Evolutionary conservation across 2,888 invertebrate species (phyloP).

Genomic region (Ophion slaviceki): DNA sequence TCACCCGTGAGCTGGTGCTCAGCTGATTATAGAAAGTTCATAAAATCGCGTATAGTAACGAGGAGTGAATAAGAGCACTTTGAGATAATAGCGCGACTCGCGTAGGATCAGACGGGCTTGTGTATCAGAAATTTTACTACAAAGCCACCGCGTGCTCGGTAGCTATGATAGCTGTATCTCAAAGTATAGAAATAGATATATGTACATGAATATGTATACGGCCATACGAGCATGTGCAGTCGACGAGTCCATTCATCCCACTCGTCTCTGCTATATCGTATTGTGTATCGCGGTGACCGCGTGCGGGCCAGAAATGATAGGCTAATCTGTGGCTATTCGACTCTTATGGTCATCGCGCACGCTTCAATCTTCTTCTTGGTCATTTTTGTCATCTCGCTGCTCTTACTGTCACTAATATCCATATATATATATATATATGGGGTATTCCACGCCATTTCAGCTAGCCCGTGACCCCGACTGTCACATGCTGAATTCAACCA

Average conservation of each 20-base stretch:
- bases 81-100: conserved; percentile 6
- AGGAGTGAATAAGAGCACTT: conserved; percentile 7
- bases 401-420: neutral
- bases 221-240: conserved; percentile 37
- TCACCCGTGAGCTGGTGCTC: conserved; percentile 9
- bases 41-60: conserved; percentile 61
- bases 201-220: conserved; percentile 16
- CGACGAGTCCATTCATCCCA: conserved; percentile 74
- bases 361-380: conserved; percentile 35
- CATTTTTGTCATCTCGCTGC: conserved; percentile 31
- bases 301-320: conserved; percentile 67
- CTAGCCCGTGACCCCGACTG: too few species aligned
- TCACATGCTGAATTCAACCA: too few species aligned
- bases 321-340: conserved; percentile 70
- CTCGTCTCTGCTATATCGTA: conserved; percentile 1
- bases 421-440: neutral
- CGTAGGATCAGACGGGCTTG: conserved; percentile 23
- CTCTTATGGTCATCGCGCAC: conserved; percentile 34
- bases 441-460: too few species aligned
- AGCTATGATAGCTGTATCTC: conserved; percentile 64
- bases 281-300: conserved; percentile 37
- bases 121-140: conserved; percentile 45
- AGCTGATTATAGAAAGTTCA: conserved; percentile 67
- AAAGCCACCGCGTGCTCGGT: conserved; percentile 32
- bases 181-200: conserved; percentile 64